phyloP scores from a whole-genome alignment of 2,888 invertebrate genomes.

The Trachelus iudaicus region DNA sequence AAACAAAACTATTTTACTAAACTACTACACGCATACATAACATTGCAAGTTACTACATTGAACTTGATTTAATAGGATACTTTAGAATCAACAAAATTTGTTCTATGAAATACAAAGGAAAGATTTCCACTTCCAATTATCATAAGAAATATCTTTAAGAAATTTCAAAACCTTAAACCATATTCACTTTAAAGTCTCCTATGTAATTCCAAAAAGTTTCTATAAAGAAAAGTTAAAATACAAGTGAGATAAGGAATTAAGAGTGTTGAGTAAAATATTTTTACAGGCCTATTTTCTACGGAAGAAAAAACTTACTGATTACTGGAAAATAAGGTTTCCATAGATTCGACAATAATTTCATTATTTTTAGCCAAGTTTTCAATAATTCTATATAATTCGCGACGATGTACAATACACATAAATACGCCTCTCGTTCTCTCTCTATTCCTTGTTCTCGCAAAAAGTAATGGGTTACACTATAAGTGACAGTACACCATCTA shows the following conservation, averaged over 20 bases:
- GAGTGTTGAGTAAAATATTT: background rate
- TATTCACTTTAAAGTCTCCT: background rate
- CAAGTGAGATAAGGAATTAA: background rate
- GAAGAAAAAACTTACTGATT: background rate
- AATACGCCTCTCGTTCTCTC: background rate
- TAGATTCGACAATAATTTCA: background rate
- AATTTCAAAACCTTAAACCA: constrained; percentile 13
- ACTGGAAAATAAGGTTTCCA: background rate
- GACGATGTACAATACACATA: background rate
- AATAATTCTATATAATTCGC: background rate
- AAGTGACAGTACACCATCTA: background rate
- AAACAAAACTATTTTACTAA: constrained; percentile 58
- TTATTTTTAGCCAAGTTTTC: background rate
- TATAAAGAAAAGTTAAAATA: background rate
- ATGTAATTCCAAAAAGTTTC: background rate
- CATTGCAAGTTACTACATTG: background rate
- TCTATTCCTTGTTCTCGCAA: background rate
- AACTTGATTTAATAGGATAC: background rate
- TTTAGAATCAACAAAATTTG: background rate
- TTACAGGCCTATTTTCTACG: background rate
- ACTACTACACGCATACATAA: constrained; percentile 26
- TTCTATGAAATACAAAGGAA: no score
- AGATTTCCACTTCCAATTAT: background rate
- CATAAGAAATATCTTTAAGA: constrained; percentile 9
- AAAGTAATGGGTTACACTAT: background rate